phyloP scores from a whole-genome alignment of 23 tunicate species.

The Styela clava region DNA sequence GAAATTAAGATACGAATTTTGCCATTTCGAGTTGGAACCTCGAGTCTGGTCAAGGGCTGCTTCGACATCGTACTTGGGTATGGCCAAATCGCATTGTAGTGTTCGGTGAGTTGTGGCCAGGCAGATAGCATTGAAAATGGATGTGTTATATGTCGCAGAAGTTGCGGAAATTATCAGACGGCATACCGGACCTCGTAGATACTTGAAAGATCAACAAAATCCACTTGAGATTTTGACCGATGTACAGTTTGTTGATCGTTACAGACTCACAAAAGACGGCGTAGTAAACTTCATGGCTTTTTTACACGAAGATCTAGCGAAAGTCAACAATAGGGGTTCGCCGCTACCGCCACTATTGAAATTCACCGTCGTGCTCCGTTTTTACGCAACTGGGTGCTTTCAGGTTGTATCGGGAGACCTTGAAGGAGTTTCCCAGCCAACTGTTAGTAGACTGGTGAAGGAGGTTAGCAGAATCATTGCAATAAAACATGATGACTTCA shows the following conservation, averaged over 20 bases:
- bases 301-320: background rate
- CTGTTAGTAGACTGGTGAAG: background rate
- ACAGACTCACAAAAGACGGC: background rate
- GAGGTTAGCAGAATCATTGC: slow-evolving; percentile 22
- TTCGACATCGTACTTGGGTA: no score
- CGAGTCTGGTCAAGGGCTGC: no score
- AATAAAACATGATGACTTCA: slow-evolving; percentile 6
- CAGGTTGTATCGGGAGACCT: slow-evolving; percentile 35
- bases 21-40: no score
- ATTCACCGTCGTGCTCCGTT: slow-evolving; percentile 20
- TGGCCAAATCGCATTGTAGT: no score
- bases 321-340: background rate
- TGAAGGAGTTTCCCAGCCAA: slow-evolving; percentile 11
- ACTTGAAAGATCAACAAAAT: background rate
- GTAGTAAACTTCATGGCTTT: background rate
- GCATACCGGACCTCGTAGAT: no score
- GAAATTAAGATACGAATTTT: no score
- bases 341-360: slow-evolving; percentile 27
- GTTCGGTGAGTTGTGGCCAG: no score
- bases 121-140: no score
- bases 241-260: background rate
- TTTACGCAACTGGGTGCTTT: slow-evolving; percentile 40
- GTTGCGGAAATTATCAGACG: no score
- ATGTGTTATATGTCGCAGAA: no score
- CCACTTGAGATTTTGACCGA: no score